Conservation (phyloP, 2,797 vertebrate genomes). For the Myotis findleyi region DNA sequence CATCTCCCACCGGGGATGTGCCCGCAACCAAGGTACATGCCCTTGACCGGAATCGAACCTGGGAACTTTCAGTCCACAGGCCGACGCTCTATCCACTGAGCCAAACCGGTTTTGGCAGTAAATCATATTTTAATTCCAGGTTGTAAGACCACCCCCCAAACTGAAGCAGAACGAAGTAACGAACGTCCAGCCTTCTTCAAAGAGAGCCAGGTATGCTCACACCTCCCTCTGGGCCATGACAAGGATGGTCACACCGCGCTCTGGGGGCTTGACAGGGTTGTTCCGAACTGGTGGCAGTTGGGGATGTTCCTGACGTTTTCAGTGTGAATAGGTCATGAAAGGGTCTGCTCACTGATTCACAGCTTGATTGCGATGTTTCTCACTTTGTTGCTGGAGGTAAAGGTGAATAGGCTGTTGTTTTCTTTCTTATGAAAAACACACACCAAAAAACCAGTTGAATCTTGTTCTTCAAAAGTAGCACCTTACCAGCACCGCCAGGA, state of each 20-base stretch:
- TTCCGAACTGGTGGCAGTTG: not conserved
- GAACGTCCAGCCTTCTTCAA: conserved; percentile 90
- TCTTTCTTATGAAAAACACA: not conserved
- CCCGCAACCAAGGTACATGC: too few species aligned
- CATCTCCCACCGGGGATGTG: too few species aligned
- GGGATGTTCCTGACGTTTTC: not conserved
- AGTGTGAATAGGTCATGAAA: not conserved
- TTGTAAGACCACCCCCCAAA: conserved; percentile 92
- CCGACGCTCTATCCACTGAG: too few species aligned
- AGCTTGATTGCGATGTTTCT: fast-evolving
- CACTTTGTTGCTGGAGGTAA: not conserved
- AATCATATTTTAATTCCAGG: conserved; percentile 86
- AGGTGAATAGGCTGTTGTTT: not conserved
- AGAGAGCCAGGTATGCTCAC: conserved; percentile 92
- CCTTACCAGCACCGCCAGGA: not conserved
- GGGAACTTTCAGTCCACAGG: too few species aligned
- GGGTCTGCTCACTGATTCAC: not conserved
- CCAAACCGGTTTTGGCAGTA: too few species aligned
- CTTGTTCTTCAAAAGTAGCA: not conserved
- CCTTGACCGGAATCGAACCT: too few species aligned
- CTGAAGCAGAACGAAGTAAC: conserved; percentile 91
- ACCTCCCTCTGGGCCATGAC: not conserved
- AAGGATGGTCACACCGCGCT: too few species aligned
- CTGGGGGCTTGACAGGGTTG: not conserved
- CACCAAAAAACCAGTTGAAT: too few species aligned